These are phyloP conservation scores for Siphonodentalium dalli DNA, from an alignment of 2,888 invertebrate genomes.

Conservation along the genomic window DNA sequence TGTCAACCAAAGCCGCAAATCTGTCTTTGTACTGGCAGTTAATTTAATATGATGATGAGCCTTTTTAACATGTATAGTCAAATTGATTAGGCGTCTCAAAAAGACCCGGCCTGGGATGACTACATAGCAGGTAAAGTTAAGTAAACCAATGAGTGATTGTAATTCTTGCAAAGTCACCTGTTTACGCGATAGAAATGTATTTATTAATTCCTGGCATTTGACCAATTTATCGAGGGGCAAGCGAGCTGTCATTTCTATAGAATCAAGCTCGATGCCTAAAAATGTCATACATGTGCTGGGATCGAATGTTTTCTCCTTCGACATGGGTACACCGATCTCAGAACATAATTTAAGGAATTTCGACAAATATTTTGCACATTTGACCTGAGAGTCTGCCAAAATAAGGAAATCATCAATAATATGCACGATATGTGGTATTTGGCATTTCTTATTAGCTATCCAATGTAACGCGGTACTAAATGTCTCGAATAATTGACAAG, in stretches of 20 bases:
- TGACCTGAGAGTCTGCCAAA: background rate
- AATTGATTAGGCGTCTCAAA: too few species aligned
- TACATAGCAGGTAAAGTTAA: background rate
- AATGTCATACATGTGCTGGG: slow-evolving; percentile 1
- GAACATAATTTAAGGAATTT: background rate
- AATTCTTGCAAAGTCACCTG: slow-evolving; percentile 1
- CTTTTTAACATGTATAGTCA: too few species aligned
- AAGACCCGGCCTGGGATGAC: background rate
- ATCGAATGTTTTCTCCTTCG: background rate
- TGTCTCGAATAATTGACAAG: slow-evolving; percentile 7
- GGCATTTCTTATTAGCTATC: slow-evolving; percentile 5
- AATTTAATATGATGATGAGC: too few species aligned
- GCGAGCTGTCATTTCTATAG: background rate
- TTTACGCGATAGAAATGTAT: too few species aligned
- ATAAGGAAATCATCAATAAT: background rate
- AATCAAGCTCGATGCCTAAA: slow-evolving; percentile 4
- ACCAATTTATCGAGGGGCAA: background rate
- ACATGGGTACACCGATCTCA: slow-evolving; percentile 4
- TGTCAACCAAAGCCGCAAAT: too few species aligned
- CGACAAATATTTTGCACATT: background rate
- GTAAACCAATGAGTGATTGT: background rate
- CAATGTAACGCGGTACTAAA: slow-evolving; percentile 9
- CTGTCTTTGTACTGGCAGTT: too few species aligned
- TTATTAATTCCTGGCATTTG: too few species aligned
- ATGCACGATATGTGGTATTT: slow-evolving; percentile 4